A percentile compares a stretch with the other conserved stretches of the same genome.
Evolutionary conservation across 2,113 vertebrate genomes (phyloP).

Genomic region (Athene noctua): DNA sequence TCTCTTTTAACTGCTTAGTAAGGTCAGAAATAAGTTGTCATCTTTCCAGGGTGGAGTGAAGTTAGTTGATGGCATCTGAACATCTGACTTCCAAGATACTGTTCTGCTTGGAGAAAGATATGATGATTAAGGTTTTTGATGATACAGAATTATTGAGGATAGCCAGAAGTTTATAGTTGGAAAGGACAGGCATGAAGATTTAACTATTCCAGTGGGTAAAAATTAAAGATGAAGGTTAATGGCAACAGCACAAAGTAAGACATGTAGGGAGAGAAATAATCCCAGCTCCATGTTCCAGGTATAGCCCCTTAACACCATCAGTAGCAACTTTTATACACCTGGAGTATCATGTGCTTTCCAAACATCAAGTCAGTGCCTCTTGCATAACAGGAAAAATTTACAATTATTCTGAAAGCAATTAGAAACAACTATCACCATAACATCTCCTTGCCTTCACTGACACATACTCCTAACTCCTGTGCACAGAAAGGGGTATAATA

Average conservation of each 20-base stretch:
- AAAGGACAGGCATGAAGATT: background rate
- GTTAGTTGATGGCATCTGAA: background rate
- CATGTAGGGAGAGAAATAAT: background rate
- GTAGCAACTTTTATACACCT: background rate
- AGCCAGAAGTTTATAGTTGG: background rate
- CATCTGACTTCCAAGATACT: background rate
- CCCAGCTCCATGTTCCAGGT: background rate
- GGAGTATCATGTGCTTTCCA: background rate
- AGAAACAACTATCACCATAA: background rate
- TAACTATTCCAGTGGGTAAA: background rate
- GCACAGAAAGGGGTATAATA: background rate
- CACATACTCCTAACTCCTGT: background rate
- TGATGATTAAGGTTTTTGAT: background rate
- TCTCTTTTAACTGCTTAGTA: background rate
- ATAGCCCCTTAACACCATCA: background rate
- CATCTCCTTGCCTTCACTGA: background rate
- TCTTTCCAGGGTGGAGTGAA: background rate
- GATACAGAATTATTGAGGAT: background rate
- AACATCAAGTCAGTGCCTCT: background rate
- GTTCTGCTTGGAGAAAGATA: background rate
- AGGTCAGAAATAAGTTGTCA: background rate
- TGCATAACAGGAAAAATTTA: background rate
- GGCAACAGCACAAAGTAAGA: background rate
- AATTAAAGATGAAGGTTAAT: background rate
- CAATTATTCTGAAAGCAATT: background rate